Evolutionary conservation across 2,113 vertebrate genomes (phyloP), one percentile per base, ranked within the genome.

Genomic region (Seriola aureovittata): DNA sequence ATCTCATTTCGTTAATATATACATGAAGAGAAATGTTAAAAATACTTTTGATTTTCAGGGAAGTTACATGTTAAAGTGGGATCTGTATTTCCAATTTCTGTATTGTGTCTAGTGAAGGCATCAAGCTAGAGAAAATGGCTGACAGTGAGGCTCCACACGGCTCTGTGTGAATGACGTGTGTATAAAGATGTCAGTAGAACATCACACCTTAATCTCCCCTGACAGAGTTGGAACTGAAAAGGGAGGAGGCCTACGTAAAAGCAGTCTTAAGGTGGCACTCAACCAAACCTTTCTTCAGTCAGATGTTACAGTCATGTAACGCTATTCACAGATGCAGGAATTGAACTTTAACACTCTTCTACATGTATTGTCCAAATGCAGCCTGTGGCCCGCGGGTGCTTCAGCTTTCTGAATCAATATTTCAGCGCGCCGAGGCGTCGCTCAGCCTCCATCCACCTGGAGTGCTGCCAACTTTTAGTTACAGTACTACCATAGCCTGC

Each of bases 321-420:
- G 12, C 16, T 44, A 14, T 44, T 71, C 55, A 36, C 46, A 78
- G 67, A 88, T 84, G 52, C 60, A 81, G 48, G 64, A 66, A 36
- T 57, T 79, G 73, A 85, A 86, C 82, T 88, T 89, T 85, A 40
- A 76, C 78, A 84, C 80, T 77, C 68, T 69, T 52, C 75, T 75
- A 82, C 72, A 68, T 83, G 78, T 71, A 29, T 75, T 83, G 85
- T 92, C 88, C 89, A 85, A 91, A 85, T 34, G 60, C 60, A 90
- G 80, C 81, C 84, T 34, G 38, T 74, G 52, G 90, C 90, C 89
- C 3, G 68, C 55, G 82, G 91, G 67, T 64, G 84, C 80, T 86
- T 81, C 78, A 65, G 80, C 84, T 88, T 80, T 85, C 81, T 70
- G 46, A 85, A 94, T 94, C 93, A 88, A 94, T 95, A 93, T 90